phyloP scores from a whole-genome alignment of 2,888 invertebrate genomes.

The Tholera decimalis region DNA sequence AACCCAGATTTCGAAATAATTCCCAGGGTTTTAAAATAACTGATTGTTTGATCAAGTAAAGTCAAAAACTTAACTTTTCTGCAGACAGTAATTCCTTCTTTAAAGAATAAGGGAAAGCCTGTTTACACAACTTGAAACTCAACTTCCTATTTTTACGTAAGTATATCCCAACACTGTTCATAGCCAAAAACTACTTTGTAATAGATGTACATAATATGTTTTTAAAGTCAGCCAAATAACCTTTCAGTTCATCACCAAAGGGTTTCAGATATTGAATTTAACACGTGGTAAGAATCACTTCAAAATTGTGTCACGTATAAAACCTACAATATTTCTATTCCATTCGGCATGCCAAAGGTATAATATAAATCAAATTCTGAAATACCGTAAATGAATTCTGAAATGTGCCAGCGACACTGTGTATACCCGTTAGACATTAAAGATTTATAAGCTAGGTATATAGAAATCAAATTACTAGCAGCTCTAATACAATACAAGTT shows the following conservation, averaged over 20 bases:
- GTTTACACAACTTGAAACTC: too few relatives aligned
- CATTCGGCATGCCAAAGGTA: constrained; percentile 33
- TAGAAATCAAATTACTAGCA: constrained; percentile 5
- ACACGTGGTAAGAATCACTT: constrained; percentile 11
- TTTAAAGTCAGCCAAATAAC: too few relatives aligned
- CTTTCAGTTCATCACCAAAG: background rate
- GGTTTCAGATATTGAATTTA: background rate
- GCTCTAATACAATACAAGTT: constrained; percentile 10
- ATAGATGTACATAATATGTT: too few relatives aligned
- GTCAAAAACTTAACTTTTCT: background rate
- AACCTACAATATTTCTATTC: constrained; percentile 28
- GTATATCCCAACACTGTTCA: too few relatives aligned
- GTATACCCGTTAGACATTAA: constrained; percentile 15
- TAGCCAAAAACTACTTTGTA: too few relatives aligned
- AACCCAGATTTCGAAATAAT: constrained; percentile 30
- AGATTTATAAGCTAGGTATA: constrained; percentile 6
- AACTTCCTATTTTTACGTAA: too few relatives aligned
- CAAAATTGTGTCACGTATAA: constrained; percentile 20
- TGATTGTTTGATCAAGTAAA: constrained; percentile 3
- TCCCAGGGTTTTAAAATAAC: constrained; percentile 1
- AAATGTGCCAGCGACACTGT: constrained; percentile 17
- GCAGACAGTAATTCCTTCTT: too few relatives aligned
- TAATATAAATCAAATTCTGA: constrained; percentile 40
- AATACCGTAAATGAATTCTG: constrained; percentile 39
- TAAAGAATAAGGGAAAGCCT: too few relatives aligned